These are phyloP conservation scores for Lytechinus variegatus DNA, from an alignment of 35 echinoderm and acorn worm genomes.

Conservation along the genomic window DNA sequence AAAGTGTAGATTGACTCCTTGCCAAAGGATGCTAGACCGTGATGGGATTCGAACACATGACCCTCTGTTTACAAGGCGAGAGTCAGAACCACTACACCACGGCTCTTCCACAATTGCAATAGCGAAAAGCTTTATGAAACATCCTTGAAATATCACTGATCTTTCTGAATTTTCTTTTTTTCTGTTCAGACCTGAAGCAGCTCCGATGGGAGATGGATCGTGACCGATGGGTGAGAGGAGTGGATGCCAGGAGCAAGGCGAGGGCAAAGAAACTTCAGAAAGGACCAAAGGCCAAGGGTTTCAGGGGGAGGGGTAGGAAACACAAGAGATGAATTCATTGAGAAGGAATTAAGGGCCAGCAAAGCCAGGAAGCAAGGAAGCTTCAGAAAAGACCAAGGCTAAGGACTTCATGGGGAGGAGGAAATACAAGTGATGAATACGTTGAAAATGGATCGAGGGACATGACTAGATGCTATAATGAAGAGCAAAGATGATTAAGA, in stretches of 20 bases:
- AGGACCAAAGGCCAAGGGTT: slow-evolving; percentile 33
- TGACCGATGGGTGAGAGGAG: slow-evolving; percentile 86
- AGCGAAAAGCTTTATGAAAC: too few relatives aligned
- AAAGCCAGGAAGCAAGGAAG: too few relatives aligned
- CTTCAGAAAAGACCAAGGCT: too few relatives aligned
- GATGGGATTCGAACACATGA: too few relatives aligned
- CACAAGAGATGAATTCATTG: slow-evolving; percentile 26
- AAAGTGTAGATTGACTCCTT: too few relatives aligned
- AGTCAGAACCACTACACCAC: too few relatives aligned
- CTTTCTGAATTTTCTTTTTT: too few relatives aligned
- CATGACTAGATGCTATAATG: background rate
- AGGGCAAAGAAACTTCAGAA: slow-evolving; percentile 59
- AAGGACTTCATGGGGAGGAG: background rate
- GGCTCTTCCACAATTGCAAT: too few relatives aligned
- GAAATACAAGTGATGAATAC: background rate
- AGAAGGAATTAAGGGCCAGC: background rate
- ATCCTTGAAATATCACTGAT: too few relatives aligned
- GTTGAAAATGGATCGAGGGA: background rate
- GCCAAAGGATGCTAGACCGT: too few relatives aligned
- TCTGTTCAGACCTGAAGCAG: slow-evolving; percentile 78
- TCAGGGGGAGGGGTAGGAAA: slow-evolving; percentile 40
- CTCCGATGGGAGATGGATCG: slow-evolving; percentile 89
- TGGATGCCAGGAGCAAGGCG: slow-evolving; percentile 75
- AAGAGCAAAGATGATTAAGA: background rate
- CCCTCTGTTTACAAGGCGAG: too few relatives aligned